phyloP scores from a whole-genome alignment of 2,113 vertebrate genomes.

The Fulica atra region DNA sequence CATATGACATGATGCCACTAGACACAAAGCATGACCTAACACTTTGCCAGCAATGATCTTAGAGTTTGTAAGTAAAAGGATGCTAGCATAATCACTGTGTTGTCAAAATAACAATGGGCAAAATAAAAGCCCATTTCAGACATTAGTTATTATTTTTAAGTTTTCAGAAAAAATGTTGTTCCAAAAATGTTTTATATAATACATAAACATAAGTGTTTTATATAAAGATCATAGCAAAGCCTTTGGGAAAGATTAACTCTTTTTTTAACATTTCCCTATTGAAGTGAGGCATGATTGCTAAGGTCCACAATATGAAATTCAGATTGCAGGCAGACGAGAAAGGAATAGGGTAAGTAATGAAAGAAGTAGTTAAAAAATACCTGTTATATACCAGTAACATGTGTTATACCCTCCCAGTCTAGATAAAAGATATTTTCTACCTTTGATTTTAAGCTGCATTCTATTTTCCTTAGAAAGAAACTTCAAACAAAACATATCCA shows the following conservation, averaged over 20 bases:
- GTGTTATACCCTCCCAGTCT: not conserved
- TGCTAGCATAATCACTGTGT: not conserved
- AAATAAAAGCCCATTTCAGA: not conserved
- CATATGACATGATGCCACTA: not conserved
- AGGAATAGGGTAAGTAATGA: not conserved
- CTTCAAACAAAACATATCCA: not conserved
- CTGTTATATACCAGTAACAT: not conserved
- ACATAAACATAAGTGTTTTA: not conserved
- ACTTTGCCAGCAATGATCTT: not conserved
- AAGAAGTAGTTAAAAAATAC: not conserved
- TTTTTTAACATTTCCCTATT: not conserved
- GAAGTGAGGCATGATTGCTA: not conserved
- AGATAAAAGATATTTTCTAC: not conserved
- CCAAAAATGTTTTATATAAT: not conserved
- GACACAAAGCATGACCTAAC: not conserved
- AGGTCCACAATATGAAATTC: not conserved
- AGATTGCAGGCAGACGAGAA: not conserved
- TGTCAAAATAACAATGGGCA: not conserved
- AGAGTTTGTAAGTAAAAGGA: slow-evolving; percentile 1
- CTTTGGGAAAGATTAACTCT: not conserved
- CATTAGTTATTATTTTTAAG: not conserved
- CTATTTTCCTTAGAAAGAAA: not conserved
- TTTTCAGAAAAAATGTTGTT: not conserved
- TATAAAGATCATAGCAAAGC: not conserved
- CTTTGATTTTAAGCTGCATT: not conserved